Evolutionary conservation across 2,888 invertebrate genomes (phyloP), one percentile per base, ranked within the genome.

Genomic region (Rhagium mordax): DNA sequence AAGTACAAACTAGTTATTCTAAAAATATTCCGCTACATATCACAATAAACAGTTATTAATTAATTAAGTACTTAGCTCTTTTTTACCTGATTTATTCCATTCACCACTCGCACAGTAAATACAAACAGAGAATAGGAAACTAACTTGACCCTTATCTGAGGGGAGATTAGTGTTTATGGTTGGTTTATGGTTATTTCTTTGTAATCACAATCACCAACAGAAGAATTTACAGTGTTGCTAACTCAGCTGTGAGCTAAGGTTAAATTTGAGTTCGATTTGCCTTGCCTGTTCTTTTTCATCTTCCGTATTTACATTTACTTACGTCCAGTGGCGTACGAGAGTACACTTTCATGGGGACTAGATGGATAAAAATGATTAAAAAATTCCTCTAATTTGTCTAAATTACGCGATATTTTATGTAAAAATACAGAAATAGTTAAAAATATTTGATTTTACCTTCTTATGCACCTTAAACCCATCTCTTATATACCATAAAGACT

Each of bases 1-100:
- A 67, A 67, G 57, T 57, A 57, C 66, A 57, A 51, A 20, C 5
- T 64, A 47, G 0, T 33, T 33, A 20, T 2, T 55, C 20, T 13
- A 5, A 55, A 55, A 18, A 8, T 21, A 21, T 51, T 18, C 18
- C 3, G 21, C 2, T 20, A n/a, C n/a, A n/a, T n/a, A n/a, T 8
- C 18, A 51, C 51, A 4, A 3, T 51, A 51, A 51, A 51, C 15
- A 16, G 15, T n/a, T n/a, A n/a, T n/a, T n/a, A n/a, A n/a, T n/a
- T n/a, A n/a, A n/a, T 3, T 16, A 18, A 49, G n/a, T 49, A 49
- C n/a, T 33, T 10, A 33, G 13, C 8, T 13, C 10, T 33, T 33
- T n/a, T 10, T 33, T 33, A 33, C 33, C 33, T 33, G 33, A 13
- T 1, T 2, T 10, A 33, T 8, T 33, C 13, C 10, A 33, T 10